phyloP scores from a whole-genome alignment of 2,797 vertebrate species.

The Poecile montanus region DNA sequence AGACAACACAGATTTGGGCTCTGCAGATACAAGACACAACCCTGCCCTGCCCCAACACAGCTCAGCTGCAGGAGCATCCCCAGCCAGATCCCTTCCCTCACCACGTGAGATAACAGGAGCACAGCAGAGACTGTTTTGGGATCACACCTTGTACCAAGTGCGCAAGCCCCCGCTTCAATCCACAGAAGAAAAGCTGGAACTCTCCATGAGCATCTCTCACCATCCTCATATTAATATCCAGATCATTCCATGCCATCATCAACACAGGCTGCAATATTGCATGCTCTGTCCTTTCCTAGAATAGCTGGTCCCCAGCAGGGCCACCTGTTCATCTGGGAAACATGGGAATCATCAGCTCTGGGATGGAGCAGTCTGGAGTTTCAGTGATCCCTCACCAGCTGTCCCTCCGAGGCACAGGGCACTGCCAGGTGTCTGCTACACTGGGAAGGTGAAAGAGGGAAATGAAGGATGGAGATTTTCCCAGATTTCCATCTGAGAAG shows the following conservation, averaged over 20 bases:
- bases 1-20: neutral
- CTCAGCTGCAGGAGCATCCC: neutral
- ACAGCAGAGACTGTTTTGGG: neutral
- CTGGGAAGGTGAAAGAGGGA: neutral
- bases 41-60: neutral
- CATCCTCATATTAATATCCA: neutral
- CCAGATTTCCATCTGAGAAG: neutral
- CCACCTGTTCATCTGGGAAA: neutral
- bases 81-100: neutral
- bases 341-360: neutral
- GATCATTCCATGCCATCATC: neutral
- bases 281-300: neutral
- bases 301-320: neutral
- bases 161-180: neutral
- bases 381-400: neutral
- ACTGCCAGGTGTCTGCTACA: neutral
- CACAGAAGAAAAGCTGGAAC: neutral
- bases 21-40: neutral
- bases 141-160: neutral
- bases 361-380: neutral
- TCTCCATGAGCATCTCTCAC: neutral
- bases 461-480: neutral
- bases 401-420: neutral
- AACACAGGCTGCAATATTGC: neutral
- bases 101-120: rapidly evolving